Evolutionary conservation across 2,888 invertebrate species (phyloP), one percentile per base, ranked within the genome.

Genomic region (Pachycephus smyrnensis): DNA sequence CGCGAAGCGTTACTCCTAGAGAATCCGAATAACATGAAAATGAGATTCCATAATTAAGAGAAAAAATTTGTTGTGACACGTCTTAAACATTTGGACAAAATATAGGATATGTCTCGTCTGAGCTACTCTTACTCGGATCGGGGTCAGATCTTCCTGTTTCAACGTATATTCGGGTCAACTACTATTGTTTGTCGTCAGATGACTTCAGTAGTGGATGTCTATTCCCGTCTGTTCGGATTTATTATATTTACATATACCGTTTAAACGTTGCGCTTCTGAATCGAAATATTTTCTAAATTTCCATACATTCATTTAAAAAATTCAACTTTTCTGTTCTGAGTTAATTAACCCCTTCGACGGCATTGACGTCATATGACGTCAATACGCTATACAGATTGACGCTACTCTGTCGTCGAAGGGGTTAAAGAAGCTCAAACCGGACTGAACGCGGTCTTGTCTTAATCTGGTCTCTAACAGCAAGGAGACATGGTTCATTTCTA

Each of bases 151-250:
- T 82, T 81, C 81, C 82, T 80, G 81, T 81, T 83, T 82, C 80
- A 82, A 76, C 81, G 82, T 81, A 84, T 84, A 87, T 86, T 86
- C 82, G 83, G 88, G 85, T 87, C 86, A 82, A 82, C 84, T 84
- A 23, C 9, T 55, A 86, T 88, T 87, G 87, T 87, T 88, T 81
- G 82, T 80, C 82, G 82, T 77, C 81, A 86, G 83, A 85, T 86
- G 84, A 86, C 80, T 80, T 81, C 82, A 80, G 76, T 79, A 79
- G 79, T 80, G 82, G 86, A 84, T 83, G 80, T 84, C 84, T 87
- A 86, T 88, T 87, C 87, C 86, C 86, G 85, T 83, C 84, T 81
- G n/a, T n/a, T n/a, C 74, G 82, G 80, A 40, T 6, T 40, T 40
- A 6, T 40, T 15, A 40, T 15, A 40, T 40, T 15, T 15, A 9